These are phyloP conservation scores for Fissipunctia ypsillon DNA, from an alignment of 2,888 invertebrate species.

Conservation along the genomic window DNA sequence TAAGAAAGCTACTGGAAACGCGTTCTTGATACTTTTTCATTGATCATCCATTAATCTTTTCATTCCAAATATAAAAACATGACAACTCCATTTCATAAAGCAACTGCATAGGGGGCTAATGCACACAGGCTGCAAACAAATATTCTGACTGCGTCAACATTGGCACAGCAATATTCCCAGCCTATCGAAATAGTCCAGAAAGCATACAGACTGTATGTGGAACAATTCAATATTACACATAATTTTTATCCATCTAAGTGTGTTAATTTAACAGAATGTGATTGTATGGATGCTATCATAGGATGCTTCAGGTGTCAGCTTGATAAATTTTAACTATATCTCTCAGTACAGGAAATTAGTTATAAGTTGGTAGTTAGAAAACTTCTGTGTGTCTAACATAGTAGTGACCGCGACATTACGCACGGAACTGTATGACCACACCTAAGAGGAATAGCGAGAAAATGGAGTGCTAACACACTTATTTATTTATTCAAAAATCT, in stretches of 20 bases:
- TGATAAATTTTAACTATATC: slow-evolving; percentile 86
- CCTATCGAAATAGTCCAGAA: not conserved
- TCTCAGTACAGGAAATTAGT: slow-evolving; percentile 90
- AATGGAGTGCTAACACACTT: slow-evolving; percentile 41
- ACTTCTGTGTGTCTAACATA: slow-evolving; percentile 78
- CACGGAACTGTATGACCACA: slow-evolving; percentile 52
- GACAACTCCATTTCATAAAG: slow-evolving; percentile 39
- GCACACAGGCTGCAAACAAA: slow-evolving; percentile 9
- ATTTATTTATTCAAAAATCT: too few species aligned
- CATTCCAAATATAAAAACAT: slow-evolving; percentile 51
- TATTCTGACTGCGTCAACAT: not conserved
- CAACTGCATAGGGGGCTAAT: not conserved
- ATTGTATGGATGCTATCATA: slow-evolving; percentile 56
- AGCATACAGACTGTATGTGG: not conserved
- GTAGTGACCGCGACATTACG: slow-evolving; percentile 45
- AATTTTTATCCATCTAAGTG: slow-evolving; percentile 7
- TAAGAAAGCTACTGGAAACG: slow-evolving; percentile 39
- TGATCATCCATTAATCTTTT: slow-evolving; percentile 41
- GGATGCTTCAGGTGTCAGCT: slow-evolving; percentile 76
- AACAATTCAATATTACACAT: not conserved
- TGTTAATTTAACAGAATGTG: slow-evolving; percentile 38
- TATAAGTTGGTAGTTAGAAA: slow-evolving; percentile 84
- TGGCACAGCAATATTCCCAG: not conserved
- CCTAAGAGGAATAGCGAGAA: slow-evolving; percentile 31
- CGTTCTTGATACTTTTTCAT: slow-evolving; percentile 33